Evolutionary conservation across 2,888 invertebrate species (phyloP).

Genomic region (Philaethria dido): DNA sequence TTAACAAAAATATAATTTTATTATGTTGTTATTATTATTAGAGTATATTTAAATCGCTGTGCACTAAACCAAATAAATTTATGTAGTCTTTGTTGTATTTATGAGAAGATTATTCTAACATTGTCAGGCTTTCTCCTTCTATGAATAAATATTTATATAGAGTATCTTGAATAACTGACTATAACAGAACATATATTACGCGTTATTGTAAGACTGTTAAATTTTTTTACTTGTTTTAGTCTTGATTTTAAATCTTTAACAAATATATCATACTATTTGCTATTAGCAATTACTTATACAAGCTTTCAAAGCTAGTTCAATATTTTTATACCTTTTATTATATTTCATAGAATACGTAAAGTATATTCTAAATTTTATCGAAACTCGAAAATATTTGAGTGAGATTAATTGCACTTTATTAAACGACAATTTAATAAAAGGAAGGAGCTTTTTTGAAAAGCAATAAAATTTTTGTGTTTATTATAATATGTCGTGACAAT

Average conservation of each 20-base stretch:
- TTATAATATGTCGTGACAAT: constrained; percentile 4
- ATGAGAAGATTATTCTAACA: constrained; percentile 33
- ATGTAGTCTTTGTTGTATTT: constrained; percentile 44
- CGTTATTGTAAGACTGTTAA: constrained; percentile 47
- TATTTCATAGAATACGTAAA: constrained; percentile 19
- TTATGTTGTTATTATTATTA: constrained; percentile 50
- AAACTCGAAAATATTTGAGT: background rate
- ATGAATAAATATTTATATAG: constrained; percentile 44
- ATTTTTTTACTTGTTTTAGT: constrained; percentile 36
- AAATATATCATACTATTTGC: constrained; percentile 19
- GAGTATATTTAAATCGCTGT: constrained; percentile 66
- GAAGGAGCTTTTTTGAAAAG: background rate
- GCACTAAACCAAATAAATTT: constrained; percentile 77
- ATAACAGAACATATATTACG: constrained; percentile 47
- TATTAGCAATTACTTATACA: constrained; percentile 20
- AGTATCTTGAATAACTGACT: constrained; percentile 39
- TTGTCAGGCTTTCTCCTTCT: constrained; percentile 67
- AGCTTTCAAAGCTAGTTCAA: constrained; percentile 8
- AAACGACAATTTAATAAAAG: background rate
- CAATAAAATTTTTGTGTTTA: constrained; percentile 3
- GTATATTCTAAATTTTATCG: constrained; percentile 13
- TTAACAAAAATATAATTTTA: constrained; percentile 44
- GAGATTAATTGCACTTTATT: background rate
- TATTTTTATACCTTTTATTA: constrained; percentile 25
- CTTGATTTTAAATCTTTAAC: constrained; percentile 30